Conservation (phyloP, 2,113 vertebrate genomes). For the Eudyptes chrysolophus region DNA sequence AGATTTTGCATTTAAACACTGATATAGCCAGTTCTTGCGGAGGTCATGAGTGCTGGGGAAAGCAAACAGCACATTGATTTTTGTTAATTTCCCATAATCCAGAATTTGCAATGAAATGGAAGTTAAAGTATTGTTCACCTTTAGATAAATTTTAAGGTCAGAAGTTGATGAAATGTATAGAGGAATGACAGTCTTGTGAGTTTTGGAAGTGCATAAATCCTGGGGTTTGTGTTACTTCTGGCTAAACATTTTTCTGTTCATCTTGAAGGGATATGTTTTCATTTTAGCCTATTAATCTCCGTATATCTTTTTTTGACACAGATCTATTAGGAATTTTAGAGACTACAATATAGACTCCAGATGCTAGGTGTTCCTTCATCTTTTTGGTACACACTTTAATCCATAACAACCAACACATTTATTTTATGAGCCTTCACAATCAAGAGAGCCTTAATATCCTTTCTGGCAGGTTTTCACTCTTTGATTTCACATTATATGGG, state of each 20-base stretch:
- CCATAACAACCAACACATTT: slow-evolving; percentile 69
- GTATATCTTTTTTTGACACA: slow-evolving; percentile 55
- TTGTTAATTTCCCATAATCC: neutral
- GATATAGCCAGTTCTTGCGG: neutral
- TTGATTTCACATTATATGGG: slow-evolving; percentile 12
- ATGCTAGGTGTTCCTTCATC: slow-evolving; percentile 69
- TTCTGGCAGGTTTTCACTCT: slow-evolving; percentile 44
- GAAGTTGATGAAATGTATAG: neutral
- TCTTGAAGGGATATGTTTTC: slow-evolving; percentile 15
- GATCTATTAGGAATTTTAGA: slow-evolving; percentile 68
- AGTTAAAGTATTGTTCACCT: slow-evolving; percentile 11
- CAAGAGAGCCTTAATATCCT: slow-evolving; percentile 51
- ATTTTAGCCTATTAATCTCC: slow-evolving; percentile 64
- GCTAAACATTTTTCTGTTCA: slow-evolving; percentile 8
- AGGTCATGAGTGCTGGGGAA: neutral
- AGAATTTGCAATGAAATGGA: slow-evolving; percentile 29
- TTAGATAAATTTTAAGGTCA: slow-evolving; percentile 16
- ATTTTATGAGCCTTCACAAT: slow-evolving; percentile 58
- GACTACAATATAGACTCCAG: slow-evolving; percentile 64
- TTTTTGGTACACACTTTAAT: slow-evolving; percentile 65
- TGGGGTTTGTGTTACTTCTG: slow-evolving; percentile 17
- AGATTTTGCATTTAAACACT: neutral
- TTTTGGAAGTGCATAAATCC: slow-evolving; percentile 36
- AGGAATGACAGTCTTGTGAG: neutral
- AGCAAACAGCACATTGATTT: neutral